A percentile compares a stretch with the other conserved stretches of the same genome.
phyloP scores from a whole-genome alignment of 2,797 vertebrate species.

The Pangasius macronema region DNA sequence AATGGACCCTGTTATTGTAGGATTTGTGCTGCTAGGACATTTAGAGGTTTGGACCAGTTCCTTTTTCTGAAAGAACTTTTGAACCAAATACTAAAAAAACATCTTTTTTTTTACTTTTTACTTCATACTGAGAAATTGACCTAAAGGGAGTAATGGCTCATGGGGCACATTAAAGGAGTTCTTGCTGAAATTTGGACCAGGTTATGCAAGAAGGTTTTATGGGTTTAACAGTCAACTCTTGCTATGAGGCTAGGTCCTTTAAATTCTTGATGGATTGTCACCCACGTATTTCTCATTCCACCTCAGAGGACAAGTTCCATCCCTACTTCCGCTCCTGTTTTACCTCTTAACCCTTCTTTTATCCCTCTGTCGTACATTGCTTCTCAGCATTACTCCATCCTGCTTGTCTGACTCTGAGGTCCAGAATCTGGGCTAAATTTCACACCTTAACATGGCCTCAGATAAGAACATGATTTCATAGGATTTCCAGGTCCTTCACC shows the following conservation, averaged over 20 bases:
- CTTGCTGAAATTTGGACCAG: not conserved
- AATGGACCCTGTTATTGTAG: conserved; percentile 1
- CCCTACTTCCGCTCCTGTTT: not conserved
- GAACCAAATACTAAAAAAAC: conserved; percentile 6
- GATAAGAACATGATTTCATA: not conserved
- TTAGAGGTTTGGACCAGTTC: conserved; percentile 8
- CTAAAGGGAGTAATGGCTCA: no score
- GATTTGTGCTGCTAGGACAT: not conserved
- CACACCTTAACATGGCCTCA: not conserved
- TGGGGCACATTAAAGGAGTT: not conserved
- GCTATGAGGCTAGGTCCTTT: not conserved
- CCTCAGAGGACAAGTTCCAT: not conserved
- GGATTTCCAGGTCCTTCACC: not conserved
- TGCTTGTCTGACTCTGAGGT: not conserved
- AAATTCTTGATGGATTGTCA: not conserved
- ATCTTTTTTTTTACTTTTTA: not conserved
- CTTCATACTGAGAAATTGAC: not conserved
- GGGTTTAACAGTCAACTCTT: not conserved
- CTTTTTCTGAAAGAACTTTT: conserved; percentile 11
- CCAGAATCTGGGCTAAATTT: not conserved
- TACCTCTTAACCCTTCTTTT: not conserved
- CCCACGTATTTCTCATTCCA: not conserved
- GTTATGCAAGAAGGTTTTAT: not conserved
- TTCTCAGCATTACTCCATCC: not conserved
- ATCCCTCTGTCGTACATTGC: not conserved